Conservation (phyloP, 2,797 vertebrate genomes). For the Amazonetta brasiliensis region DNA sequence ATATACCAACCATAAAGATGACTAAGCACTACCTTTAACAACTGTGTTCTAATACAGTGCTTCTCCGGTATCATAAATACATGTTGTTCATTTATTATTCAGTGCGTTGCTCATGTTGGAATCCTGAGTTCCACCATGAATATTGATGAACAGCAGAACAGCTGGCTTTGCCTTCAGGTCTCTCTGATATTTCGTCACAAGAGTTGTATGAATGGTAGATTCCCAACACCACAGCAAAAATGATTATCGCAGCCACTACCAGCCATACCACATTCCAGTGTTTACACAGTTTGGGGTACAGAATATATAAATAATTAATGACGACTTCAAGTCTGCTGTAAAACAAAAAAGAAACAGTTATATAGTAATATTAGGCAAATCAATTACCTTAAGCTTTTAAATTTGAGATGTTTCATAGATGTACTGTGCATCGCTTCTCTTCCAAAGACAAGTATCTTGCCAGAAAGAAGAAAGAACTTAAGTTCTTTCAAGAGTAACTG, state of each 20-base stretch:
- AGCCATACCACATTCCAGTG: constrained; percentile 84
- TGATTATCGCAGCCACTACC: constrained; percentile 77
- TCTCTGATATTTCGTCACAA: constrained; percentile 77
- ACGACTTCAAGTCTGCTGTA: constrained; percentile 85
- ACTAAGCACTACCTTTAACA: constrained; percentile 37
- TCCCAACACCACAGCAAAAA: constrained; percentile 80
- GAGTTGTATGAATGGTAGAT: constrained; percentile 81
- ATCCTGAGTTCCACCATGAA: constrained; percentile 83
- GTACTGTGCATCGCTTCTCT: not conserved
- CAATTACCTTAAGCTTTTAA: not conserved
- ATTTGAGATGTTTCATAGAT: not conserved
- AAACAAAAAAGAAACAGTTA: constrained; percentile 59
- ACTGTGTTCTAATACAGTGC: not conserved
- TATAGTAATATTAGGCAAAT: not conserved
- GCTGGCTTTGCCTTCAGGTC: constrained; percentile 73
- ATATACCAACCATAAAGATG: not conserved
- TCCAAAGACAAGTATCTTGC: not conserved
- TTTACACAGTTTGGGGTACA: constrained; percentile 82
- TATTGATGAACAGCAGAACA: constrained; percentile 78
- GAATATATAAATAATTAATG: constrained; percentile 81
- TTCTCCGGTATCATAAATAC: not conserved
- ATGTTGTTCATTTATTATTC: constrained; percentile 57
- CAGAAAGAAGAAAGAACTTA: not conserved
- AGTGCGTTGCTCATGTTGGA: constrained; percentile 77
- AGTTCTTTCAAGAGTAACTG: not conserved